Base-by-base conservation (phyloP, 1,140 invertebrate genomes). In the Goniozus legneri region DNA sequence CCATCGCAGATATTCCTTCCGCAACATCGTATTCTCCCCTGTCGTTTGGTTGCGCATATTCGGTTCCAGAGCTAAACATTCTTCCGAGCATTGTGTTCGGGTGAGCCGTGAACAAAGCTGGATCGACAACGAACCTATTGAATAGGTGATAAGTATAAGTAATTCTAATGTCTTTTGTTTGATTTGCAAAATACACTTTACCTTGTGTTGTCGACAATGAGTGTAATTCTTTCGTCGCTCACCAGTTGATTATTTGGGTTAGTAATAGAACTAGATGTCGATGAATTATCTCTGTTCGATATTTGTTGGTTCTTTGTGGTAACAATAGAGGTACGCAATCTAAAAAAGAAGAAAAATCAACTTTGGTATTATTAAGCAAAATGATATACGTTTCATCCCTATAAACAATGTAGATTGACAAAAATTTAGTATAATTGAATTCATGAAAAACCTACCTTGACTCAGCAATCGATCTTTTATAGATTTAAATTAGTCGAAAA, bases 11-110 rank as follows among this genome's bases (percentile, higher is more conserved):
- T 52, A 99, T 93, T 1, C 97, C 97, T 52, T 99, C 96, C n/a
- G 95, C 95, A 16, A 99, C 91, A 65, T 98, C 92, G 75, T 91
- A 98, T 75, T 99, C 97, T 2, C 97, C 95, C 8, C 92, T 77
- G 53, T 97, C 93, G 74, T 98, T 99, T 1, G 93, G 85, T 64
- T 94, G 87, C 0, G 90, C 90, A 68, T 94, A 94, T 56, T 97
- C 93, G 39, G 96, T 79, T 34, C 92, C 91, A 13, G 92, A 91
- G 67, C 91, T 93, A 69, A 97, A 97, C 96, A 98, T 98, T 62
- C 95, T 86, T 16, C 95, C 95, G 3, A 91, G 73, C 86, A 91
- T 88, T 1, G 88, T 89, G 57, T 91, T 87, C 7, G 87, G 86
- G 67, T 88, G 82, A 1, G 89, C 87, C 7, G 89, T 89, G 62